phyloP scores from a whole-genome alignment of 2,888 invertebrate genomes.

The Hipparchia sbordonii region DNA sequence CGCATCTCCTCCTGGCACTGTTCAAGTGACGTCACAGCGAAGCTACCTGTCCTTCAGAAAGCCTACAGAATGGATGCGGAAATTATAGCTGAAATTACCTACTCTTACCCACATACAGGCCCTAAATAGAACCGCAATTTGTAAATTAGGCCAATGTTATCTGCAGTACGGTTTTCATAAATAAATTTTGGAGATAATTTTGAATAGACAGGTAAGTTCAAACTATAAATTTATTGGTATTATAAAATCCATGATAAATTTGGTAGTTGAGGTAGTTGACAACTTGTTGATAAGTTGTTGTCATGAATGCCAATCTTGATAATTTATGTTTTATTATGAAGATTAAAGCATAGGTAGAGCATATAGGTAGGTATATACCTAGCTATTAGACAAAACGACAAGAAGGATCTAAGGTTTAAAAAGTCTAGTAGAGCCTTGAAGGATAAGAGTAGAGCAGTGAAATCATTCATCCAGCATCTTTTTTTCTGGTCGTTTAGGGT shows the following conservation, averaged over 20 bases:
- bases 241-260: conserved; percentile 30
- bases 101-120: conserved; percentile 56
- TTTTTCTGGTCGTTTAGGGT: too few species aligned
- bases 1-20: conserved; percentile 77
- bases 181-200: conserved; percentile 3
- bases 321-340: not conserved
- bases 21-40: conserved; percentile 71
- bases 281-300: conserved; percentile 6
- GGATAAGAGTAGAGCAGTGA: too few species aligned
- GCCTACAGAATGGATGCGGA: conserved; percentile 66
- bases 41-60: conserved; percentile 57
- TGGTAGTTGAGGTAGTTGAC: conserved; percentile 23
- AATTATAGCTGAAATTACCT: conserved; percentile 69
- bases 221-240: conserved; percentile 33
- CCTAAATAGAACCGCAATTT: conserved; percentile 55
- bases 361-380: too few species aligned
- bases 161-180: conserved; percentile 12
- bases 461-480: too few species aligned
- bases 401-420: too few species aligned
- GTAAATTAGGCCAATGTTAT: conserved; percentile 61
- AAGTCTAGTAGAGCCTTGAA: too few species aligned
- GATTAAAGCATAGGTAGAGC: too few species aligned
- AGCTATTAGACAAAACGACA: too few species aligned
- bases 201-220: not conserved
- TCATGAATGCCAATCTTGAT: not conserved